Base-by-base conservation (phyloP, 2,888 invertebrate species). In the Hoplodrina ambigua region DNA sequence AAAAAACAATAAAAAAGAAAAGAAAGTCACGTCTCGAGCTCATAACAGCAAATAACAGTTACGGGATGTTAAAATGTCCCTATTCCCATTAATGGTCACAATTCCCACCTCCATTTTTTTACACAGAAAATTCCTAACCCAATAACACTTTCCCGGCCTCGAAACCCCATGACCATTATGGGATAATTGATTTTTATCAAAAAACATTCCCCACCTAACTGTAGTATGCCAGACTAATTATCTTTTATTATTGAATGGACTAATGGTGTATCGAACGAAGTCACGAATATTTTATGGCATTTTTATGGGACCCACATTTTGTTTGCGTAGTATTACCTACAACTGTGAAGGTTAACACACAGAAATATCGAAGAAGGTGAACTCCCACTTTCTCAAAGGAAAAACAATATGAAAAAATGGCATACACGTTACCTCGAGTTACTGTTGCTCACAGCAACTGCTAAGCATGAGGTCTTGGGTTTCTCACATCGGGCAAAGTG, bases 241-340 rank as follows among this genome's bases (percentile, higher is more conserved):
- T 82, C 68, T 78, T 87, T 85, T 81, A 87, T 87, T 88, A 88
- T 88, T 88, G 81, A 89, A 86, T 83, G 72, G 84, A 82, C 83
- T 80, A 76, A 83, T 85, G 81, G 72, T 52, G 67, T 81, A 87
- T 86, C 80, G 85, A 85, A 88, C 49, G 65, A 50, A 69, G 86
- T 82, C 86, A 87, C 88, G 86, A 87, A 87, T 75, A 77, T 60
- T 80, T 75, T 64, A 76, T 75, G 72, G 57, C 53, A 19, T 60
- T 80, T 81, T 83, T 81, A 83, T 61, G 67, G 62, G 54, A 13
- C 25, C n/a, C 25, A 25, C 62, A 65, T 69, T 79, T 65, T 80
- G 65, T 80, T 78, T 75, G 64, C 65, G 30, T 66, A n/a, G 62
- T 61, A 50, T 60, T 80, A 56, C 33, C 6, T 44, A 58, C 44